Conservation (phyloP, 1,140 invertebrate genomes). For the Akabosia matsudoensis region DNA sequence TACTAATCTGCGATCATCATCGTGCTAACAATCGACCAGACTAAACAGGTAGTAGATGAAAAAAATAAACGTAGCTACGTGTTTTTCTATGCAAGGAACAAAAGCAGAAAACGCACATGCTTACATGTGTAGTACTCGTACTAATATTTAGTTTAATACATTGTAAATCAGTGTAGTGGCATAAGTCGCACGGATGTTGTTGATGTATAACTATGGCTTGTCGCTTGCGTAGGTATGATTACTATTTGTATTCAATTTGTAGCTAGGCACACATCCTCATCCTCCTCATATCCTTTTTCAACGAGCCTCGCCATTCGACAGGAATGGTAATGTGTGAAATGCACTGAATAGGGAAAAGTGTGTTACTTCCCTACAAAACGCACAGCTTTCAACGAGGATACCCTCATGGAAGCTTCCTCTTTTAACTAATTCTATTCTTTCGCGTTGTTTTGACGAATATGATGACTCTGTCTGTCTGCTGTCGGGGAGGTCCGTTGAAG, state of each 20-base stretch:
- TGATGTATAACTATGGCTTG: not conserved
- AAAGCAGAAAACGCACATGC: not conserved
- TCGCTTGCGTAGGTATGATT: not conserved
- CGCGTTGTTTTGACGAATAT: too few species aligned
- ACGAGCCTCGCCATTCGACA: not conserved
- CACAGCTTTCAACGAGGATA: not conserved
- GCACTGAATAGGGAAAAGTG: constrained; percentile 11
- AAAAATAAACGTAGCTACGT: not conserved
- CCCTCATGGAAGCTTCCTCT: not conserved
- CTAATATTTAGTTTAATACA: too few species aligned
- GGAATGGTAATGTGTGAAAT: constrained; percentile 1
- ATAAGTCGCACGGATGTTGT: constrained; percentile 3
- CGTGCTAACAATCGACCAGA: not conserved
- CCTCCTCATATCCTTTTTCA: not conserved
- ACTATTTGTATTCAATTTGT: not conserved
- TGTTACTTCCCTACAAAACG: constrained; percentile 10
- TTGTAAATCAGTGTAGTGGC: not conserved
- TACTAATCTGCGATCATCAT: constrained; percentile 2
- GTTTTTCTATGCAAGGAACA: not conserved
- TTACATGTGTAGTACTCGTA: not conserved
- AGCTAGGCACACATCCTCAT: not conserved
- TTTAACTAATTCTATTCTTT: too few species aligned
- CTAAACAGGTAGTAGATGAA: constrained; percentile 4
- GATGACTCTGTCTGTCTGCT: too few species aligned
- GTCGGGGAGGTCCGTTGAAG: too few species aligned